Conservation (phyloP, 2,113 vertebrate genomes). For the Recurvirostra avosetta region DNA sequence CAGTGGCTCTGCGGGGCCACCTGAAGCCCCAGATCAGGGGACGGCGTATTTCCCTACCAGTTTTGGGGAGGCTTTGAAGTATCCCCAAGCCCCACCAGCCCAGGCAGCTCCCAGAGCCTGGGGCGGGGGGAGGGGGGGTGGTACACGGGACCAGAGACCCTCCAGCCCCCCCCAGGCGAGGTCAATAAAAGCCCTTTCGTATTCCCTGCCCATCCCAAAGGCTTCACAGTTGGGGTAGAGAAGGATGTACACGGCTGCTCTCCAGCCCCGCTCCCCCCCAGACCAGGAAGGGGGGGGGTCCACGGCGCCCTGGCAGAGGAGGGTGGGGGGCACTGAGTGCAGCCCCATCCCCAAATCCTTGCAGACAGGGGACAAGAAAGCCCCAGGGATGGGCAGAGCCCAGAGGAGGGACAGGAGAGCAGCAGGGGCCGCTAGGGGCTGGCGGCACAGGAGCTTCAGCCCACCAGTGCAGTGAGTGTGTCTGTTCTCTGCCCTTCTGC, state of each 20-base stretch:
- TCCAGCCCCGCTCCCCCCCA: not conserved
- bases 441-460: not conserved
- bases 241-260: not conserved
- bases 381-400: not conserved
- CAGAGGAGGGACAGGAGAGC: rapidly evolving
- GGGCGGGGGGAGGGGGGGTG: not conserved
- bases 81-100: not conserved
- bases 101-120: not conserved
- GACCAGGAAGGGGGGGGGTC: not conserved
- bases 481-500: not conserved
- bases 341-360: not conserved
- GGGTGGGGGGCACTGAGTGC: not conserved
- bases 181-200: not conserved
- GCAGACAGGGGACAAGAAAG: not conserved
- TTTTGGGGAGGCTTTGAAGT: not conserved
- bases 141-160: not conserved
- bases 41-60: rapidly evolving
- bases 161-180: not conserved
- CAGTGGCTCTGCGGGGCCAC: not conserved
- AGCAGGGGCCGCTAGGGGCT: not conserved
- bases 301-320: not conserved
- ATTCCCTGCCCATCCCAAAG: not conserved
- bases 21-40: not conserved
- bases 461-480: rapidly evolving
- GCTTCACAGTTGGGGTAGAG: not conserved